phyloP scores from a whole-genome alignment of 2,113 vertebrate genomes.

The Gasterosteus aculeatus region DNA sequence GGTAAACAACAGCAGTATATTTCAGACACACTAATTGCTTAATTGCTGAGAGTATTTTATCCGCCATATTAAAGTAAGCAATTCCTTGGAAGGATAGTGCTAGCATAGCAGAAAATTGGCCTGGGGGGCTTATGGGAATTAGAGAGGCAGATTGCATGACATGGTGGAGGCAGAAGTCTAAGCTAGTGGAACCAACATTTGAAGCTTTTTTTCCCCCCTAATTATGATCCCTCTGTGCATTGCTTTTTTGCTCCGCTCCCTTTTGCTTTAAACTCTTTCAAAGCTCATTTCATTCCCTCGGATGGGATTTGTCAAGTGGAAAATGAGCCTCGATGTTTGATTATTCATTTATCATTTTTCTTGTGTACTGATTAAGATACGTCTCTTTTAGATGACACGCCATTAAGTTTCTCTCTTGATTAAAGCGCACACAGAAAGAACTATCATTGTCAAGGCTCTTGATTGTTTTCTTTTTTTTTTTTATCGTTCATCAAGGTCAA shows the following conservation, averaged over 20 bases:
- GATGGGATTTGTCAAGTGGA: slow-evolving; percentile 60
- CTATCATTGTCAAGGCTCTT: background rate
- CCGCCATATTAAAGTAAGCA: slow-evolving; percentile 88
- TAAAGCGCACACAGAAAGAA: background rate
- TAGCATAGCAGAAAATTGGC: slow-evolving; percentile 94
- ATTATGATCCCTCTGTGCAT: slow-evolving; percentile 76
- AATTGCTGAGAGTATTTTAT: slow-evolving; percentile 89
- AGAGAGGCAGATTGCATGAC: slow-evolving; percentile 84
- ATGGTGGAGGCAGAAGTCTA: slow-evolving; percentile 82
- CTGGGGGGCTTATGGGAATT: slow-evolving; percentile 89
- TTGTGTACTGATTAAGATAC: slow-evolving; percentile 46
- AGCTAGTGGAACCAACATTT: slow-evolving; percentile 89
- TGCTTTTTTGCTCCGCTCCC: slow-evolving; percentile 20
- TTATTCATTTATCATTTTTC: slow-evolving; percentile 26
- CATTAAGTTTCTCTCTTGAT: background rate
- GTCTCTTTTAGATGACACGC: slow-evolving; percentile 20
- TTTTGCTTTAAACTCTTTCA: slow-evolving; percentile 50
- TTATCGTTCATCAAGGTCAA: background rate
- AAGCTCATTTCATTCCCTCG: slow-evolving; percentile 52
- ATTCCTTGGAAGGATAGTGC: slow-evolving; percentile 84
- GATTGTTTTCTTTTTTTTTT: slow-evolving; percentile 12
- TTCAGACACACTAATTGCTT: slow-evolving; percentile 90
- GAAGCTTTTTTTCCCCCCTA: slow-evolving; percentile 63
- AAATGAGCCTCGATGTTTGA: slow-evolving; percentile 58
- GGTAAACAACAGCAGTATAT: slow-evolving; percentile 78